Evolutionary conservation across 2,888 invertebrate genomes (phyloP), one percentile per base, ranked within the genome.

Genomic region (Caenorhabditis sp.): DNA sequence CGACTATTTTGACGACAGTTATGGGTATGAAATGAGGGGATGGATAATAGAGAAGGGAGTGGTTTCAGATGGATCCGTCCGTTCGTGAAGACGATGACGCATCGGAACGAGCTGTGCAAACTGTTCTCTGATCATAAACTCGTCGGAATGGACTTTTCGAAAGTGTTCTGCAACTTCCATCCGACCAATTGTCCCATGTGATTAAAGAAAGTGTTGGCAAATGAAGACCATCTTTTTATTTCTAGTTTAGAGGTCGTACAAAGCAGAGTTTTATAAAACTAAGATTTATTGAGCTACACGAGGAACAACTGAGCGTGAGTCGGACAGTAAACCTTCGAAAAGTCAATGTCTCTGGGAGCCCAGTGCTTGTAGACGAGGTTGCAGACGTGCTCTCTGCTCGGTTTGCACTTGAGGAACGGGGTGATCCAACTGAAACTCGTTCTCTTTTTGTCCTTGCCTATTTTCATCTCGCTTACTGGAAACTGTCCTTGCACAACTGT

Each of bases 31-130:
- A n/a, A 52, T 20, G 11, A 30, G 15, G 15, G 11, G 7, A 27
- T n/a, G n/a, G n/a, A n/a, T n/a, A n/a, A n/a, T n/a, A n/a, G n/a
- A n/a, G n/a, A n/a, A n/a, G n/a, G n/a, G n/a, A n/a, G n/a, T n/a
- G n/a, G 20, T 50, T 50, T 26, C 37, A 65, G 66, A 48, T 66
- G 66, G 66, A 46, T 66, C 24, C 56, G 55, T 20, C 56, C 66
- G 7, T 66, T 66, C 32, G 27, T 46, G 43, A 55, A 45, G 11
- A 55, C 45, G 30, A 65, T 65, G 65, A 55, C 53, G 22, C 55
- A 65, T 37, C 65, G 65, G 2, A 35, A 45, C 3, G 55, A 65
- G 45, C 4, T 35, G 4, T 43, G 15, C 30, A 45, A 35, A 3
- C 30, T 65, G 65, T 37, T 65, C 35, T 46, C 45, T 20, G 65